Base-by-base conservation (phyloP, 2,797 vertebrate species). In the Chanos chanos region DNA sequence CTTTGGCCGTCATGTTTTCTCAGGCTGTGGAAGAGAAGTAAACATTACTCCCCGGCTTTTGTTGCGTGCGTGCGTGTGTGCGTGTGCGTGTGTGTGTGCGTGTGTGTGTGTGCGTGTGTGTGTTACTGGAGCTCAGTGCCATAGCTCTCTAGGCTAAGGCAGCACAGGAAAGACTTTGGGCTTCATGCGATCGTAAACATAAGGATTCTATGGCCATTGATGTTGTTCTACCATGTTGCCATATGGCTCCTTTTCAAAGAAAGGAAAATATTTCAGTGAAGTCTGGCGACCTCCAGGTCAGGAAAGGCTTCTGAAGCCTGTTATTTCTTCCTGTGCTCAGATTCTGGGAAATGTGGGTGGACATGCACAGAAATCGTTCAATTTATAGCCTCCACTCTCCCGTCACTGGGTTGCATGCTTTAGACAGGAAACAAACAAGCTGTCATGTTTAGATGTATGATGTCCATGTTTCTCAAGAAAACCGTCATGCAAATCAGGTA, bases 31-130 rank as follows among this genome's bases (percentile, higher is more conserved):
- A 76, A 84, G 83, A 88, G 84, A 86, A 85, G 79, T 87, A 87
- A 90, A 90, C 88, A 89, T 81, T 79, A 68, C 40, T 9, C 83
- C 85, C 89, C 86, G 89, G 89, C 76, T 83, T 90, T 91, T 91
- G 89, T 90, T 88, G 81, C 25, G 9, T 50, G 15, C 45, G 45
- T 44, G 57, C 52, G 44, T 68, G 56, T 53, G 28, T 58, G 62
- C 55, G 47, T 12, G 16, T 39, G 27, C 6, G 39, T 34, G 28
- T 30, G 28, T 3, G 7, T 25, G 22, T 25, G 21, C 47, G 43
- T 47, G 43, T 47, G 12, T 13, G 43, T 7, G 22, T 6, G 43
- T 2, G 16, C 24, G 10, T 22, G n/a, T 12, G 10, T 4, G 21
- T 43, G 7, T 24, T 9, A 13, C 25, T 21, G 22, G n/a, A 3